Evolutionary conservation across 37 sponge, comb jelly and placozoan genomes (phyloP), one percentile per base, ranked within the genome.

Genomic region (Hormiphora californensis): DNA sequence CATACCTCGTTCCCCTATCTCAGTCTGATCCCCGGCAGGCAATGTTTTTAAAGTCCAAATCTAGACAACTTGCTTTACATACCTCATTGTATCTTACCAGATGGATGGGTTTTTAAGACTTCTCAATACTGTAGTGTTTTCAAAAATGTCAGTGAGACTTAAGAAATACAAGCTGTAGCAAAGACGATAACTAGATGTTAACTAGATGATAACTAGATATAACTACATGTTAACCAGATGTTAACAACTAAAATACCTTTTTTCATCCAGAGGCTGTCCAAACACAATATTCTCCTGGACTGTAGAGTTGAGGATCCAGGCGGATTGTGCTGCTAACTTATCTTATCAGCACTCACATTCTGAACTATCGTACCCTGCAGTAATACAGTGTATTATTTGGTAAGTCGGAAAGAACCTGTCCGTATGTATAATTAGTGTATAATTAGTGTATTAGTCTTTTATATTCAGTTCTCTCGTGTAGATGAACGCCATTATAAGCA

Each of bases 271-370:
- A 9, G 63, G 41, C 32, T 49, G 54, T 4, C 88, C 88, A 38
- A 88, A 88, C 3, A 88, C 5, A 5, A 88, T 88, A 34, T 88
- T 88, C 33, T 88, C 78, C 34, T 69, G 38, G 4, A 88, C 69
- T 22, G 88, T 67, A 19, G 69, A 49, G 23, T 88, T 88, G 63
- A 88, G 69, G 21, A 88, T 67, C 88, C 88, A 88, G 7, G 88
- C 44, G 43, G 35, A 40, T 54, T 88, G 88, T 0, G 88, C 15
- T 17, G 53, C 73, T 88, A 88, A 40, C 81, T 73, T 73, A 73
- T 73, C 81, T 73, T 73, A 17, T 73, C 81, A 39, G 28, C 43
- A 21, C 23, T 73, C 9, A 73, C 38, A 28, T 21, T 1, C 3
- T 28, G 35, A 1, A 28, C 9, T 40, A 73, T 30, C 25, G 40